These are phyloP conservation scores for Ptilorrhoa leucosticta DNA, from an alignment of 2,113 vertebrate genomes.

Conservation along the genomic window DNA sequence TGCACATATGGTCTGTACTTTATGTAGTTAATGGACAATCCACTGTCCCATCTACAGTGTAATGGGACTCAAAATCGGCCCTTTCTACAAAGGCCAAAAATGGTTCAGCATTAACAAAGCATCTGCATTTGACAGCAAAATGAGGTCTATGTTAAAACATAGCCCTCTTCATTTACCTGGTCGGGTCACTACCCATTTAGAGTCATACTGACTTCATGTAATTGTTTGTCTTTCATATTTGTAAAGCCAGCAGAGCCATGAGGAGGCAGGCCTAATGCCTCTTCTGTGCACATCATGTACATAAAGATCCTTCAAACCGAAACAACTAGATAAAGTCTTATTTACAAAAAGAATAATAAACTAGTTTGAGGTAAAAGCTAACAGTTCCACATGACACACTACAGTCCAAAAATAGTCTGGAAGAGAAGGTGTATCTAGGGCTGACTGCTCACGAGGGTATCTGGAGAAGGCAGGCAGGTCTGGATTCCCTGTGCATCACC, in stretches of 20 bases:
- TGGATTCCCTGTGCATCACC: not conserved
- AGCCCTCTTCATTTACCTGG: not conserved
- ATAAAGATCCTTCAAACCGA: not conserved
- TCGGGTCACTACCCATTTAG: not conserved
- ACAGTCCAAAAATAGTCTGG: not conserved
- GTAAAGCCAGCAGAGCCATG: not conserved
- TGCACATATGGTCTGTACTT: not conserved
- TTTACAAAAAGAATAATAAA: not conserved
- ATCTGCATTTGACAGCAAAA: not conserved
- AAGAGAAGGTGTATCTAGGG: accelerated
- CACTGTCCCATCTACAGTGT: not conserved
- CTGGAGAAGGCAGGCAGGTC: not conserved
- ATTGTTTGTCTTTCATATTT: not conserved
- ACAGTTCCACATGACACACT: not conserved
- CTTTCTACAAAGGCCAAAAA: not conserved
- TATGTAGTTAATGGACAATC: not conserved
- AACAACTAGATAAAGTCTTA: not conserved
- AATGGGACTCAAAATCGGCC: not conserved
- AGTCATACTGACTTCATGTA: not conserved
- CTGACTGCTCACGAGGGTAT: not conserved
- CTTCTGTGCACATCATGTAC: not conserved
- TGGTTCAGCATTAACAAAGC: not conserved
- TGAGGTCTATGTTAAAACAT: not conserved
- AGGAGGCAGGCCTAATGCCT: not conserved
- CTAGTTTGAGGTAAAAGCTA: not conserved